Evolutionary conservation across 1,140 invertebrate species (phyloP), one percentile per base, ranked within the genome.

Genomic region (Homalodisca vitripennis): DNA sequence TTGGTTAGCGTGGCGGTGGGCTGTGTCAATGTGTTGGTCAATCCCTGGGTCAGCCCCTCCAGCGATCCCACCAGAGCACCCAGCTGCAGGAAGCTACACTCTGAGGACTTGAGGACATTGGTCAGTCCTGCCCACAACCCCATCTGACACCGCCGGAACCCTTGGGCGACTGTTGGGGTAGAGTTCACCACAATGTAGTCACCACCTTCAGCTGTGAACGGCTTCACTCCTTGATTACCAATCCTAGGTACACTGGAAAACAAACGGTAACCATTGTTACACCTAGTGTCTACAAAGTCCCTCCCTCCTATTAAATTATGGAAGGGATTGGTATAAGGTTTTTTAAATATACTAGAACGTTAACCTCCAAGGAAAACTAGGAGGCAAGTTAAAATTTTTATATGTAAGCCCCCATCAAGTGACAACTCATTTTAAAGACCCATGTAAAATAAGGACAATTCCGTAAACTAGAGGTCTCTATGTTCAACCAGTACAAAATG

Each of bases 111-210:
- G 6, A 87, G 73, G 67, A 83, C 78, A 62, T 41, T 17, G 34
- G 6, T 17, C 34, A 41, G 34, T 84, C 84, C 86, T 0, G 83
- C 81, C 83, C 86, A 84, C 0, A 88, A 41, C 6, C 34, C 86
- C 77, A 89, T 83, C 77, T 88, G 82, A 70, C 87, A 89, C 73
- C 77, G 78, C 60, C 84, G 81, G 68, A 88, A 88, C 75, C 86
- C 79, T 34, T 80, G 80, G 17, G 76, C 74, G 0, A 81, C 67
- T 69, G 77, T 75, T 27, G 84, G 79, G 55, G 82, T 76, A 1
- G 81, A 78, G 32, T 78, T 77, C 17, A 88, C 80, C 71, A 84
- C 82, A 10, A 88, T 78, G 69, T 83, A 88, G 46, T 83, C 72
- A 47, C 70, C 66, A 17, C 83, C 82, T 3, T 82, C 77, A 2